A percentile compares a stretch with the other conserved stretches of the same genome.
Conservation (phyloP, 2,797 vertebrate species). For the Urophycis tenuis region DNA sequence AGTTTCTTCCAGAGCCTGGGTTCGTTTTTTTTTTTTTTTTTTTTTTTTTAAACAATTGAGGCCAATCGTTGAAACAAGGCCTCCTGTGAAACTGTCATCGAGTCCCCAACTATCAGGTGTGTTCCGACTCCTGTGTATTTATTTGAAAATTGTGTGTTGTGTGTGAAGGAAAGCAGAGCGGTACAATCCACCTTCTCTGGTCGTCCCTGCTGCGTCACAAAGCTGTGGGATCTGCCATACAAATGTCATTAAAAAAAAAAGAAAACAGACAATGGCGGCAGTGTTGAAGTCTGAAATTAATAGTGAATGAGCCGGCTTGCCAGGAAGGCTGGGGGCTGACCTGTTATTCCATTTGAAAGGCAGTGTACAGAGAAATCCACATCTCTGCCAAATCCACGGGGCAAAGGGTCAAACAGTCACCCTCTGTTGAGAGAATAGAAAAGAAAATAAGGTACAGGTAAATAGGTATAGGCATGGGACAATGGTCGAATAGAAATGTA, state of each 20-base stretch:
- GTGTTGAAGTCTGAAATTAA: conserved; percentile 11
- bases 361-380: conserved; percentile 27
- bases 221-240: conserved; percentile 1
- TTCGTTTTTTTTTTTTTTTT: too few species aligned
- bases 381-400: conserved; percentile 31
- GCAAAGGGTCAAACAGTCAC: conserved; percentile 11
- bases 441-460: neutral
- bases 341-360: conserved; percentile 52
- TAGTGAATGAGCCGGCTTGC: conserved; percentile 2
- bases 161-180: conserved; percentile 13
- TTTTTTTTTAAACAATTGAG: too few species aligned
- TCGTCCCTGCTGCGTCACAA: conserved; percentile 5
- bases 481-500: neutral
- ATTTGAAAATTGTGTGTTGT: conserved; percentile 4
- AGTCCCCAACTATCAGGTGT: conserved; percentile 6
- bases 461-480: neutral
- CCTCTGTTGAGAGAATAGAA: conserved; percentile 28
- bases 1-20: conserved; percentile 33
- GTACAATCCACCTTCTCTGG: conserved; percentile 14
- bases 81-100: conserved; percentile 11
- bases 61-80: conserved; percentile 16
- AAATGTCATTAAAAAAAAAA: neutral
- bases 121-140: neutral
- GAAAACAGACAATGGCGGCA: neutral
- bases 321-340: conserved; percentile 31